Evolutionary conservation across 1,140 invertebrate genomes (phyloP).

Genomic region (Zaprionus nigranus): DNA sequence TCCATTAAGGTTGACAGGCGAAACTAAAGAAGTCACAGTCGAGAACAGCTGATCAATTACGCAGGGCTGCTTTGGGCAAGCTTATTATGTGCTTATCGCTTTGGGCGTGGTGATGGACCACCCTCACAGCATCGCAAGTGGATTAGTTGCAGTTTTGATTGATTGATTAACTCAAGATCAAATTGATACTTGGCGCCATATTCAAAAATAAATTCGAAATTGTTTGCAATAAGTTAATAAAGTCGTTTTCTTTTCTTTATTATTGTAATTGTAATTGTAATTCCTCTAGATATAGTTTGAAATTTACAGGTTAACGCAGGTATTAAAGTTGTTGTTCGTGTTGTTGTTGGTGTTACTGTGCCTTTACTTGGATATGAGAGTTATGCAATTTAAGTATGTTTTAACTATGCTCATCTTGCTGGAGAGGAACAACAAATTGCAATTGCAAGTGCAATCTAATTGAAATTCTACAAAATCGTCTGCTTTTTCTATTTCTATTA

Average conservation of each 20-base stretch:
- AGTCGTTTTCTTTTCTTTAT: constrained; percentile 19
- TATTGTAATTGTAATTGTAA: constrained; percentile 62
- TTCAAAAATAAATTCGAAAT: neutral
- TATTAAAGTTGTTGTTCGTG: constrained; percentile 54
- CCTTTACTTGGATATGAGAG: constrained; percentile 40
- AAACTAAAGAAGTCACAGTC: neutral
- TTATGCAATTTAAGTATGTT: constrained; percentile 59
- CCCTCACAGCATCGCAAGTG: constrained; percentile 21
- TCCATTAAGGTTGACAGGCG: neutral
- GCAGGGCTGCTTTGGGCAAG: constrained; percentile 34
- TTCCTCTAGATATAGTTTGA: constrained; percentile 49
- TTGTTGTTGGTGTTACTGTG: constrained; percentile 53
- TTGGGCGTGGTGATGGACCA: constrained; percentile 34
- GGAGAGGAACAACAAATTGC: constrained; percentile 11
- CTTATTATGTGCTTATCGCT: neutral
- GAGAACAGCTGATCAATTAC: constrained; percentile 31
- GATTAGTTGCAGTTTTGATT: constrained; percentile 18
- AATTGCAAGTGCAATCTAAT: constrained; percentile 43
- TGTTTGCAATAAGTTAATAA: constrained; percentile 23
- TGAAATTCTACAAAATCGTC: constrained; percentile 26
- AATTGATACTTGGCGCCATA: constrained; percentile 29
- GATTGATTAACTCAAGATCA: constrained; percentile 10
- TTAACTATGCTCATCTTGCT: constrained; percentile 32
- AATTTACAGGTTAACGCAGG: constrained; percentile 71
- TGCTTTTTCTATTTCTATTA: constrained; percentile 29